Evolutionary conservation across 2,113 vertebrate species (phyloP).

Genomic region (Urocolius indicus): DNA sequence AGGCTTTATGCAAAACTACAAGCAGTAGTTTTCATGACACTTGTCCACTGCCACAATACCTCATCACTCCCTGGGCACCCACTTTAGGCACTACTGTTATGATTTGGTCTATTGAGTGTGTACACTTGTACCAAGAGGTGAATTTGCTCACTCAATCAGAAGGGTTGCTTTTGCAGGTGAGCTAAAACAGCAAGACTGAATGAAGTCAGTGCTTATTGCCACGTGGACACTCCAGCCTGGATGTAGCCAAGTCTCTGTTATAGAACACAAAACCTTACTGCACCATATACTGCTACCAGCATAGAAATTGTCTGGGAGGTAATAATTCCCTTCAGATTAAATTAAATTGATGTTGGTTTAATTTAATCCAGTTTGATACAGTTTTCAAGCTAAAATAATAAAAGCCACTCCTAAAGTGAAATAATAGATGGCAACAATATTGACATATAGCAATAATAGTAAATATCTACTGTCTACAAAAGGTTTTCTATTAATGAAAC

Average conservation of each 20-base stretch:
- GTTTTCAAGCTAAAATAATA: slow-evolving; percentile 19
- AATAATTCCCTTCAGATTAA: background rate
- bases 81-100: background rate
- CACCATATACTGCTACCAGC: background rate
- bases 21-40: background rate
- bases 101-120: accelerated
- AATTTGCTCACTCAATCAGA: background rate
- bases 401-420: background rate
- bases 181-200: background rate
- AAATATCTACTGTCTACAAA: background rate
- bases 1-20: background rate
- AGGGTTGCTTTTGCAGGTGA: background rate
- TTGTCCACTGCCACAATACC: accelerated
- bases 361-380: background rate
- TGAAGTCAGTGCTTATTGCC: background rate
- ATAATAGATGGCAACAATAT: background rate
- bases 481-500: background rate
- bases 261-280: background rate
- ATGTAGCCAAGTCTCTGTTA: background rate
- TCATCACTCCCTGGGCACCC: background rate
- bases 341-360: background rate
- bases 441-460: background rate
- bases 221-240: background rate
- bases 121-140: background rate
- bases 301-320: background rate